These are phyloP conservation scores for Silurus glanis DNA, from an alignment of 2,113 vertebrate genomes.

Conservation along the genomic window DNA sequence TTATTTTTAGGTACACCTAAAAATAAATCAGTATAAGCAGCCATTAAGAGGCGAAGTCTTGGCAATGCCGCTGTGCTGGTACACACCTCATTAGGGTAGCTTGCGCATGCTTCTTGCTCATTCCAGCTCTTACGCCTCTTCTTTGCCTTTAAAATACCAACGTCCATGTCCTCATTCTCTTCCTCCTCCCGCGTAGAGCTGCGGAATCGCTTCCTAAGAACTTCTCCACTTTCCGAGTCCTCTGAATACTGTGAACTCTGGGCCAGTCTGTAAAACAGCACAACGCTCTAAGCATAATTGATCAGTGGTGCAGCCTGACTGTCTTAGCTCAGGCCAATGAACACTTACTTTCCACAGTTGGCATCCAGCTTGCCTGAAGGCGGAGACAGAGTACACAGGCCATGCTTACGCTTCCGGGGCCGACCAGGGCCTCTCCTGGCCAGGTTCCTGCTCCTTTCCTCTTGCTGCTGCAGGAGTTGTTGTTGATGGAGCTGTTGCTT, in stretches of 20 bases:
- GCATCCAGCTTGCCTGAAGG: constrained; percentile 84
- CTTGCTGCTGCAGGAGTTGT: constrained; percentile 70
- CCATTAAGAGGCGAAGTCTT: not conserved
- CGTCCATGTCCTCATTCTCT: constrained; percentile 77
- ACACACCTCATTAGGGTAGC: constrained; percentile 84
- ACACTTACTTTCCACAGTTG: constrained; percentile 87
- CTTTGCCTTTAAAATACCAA: constrained; percentile 72
- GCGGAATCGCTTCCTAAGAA: constrained; percentile 82
- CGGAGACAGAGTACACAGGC: constrained; percentile 75
- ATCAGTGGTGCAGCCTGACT: not conserved
- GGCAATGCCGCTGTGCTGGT: not conserved
- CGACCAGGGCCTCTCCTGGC: constrained; percentile 89
- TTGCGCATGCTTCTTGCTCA: constrained; percentile 76
- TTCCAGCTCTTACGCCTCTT: constrained; percentile 84
- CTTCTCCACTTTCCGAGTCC: constrained; percentile 86
- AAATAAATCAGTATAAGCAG: not conserved
- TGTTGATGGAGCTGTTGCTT: constrained; percentile 60
- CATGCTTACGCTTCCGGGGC: constrained; percentile 93
- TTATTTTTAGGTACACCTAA: not conserved
- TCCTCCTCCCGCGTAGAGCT: constrained; percentile 79
- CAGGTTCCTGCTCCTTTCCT: constrained; percentile 90
- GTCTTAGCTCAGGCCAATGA: not conserved
- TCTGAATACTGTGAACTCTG: constrained; percentile 85
- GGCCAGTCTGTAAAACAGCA: constrained; percentile 73
- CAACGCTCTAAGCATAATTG: not conserved